Conservation (phyloP, 2,113 vertebrate species). For the cat (Felis catus) region F.catus_Fca126_mat1.0 CM031419.1:27401501-27402000, state of each 20-base stretch:
- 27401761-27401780: background rate
- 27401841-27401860: background rate
- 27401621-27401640: too few species aligned
- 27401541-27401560: too few species aligned
- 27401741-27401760: background rate
- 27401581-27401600: too few species aligned
- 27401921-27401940: too few species aligned
- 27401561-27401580: too few species aligned
- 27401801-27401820: background rate
- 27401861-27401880: background rate
- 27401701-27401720: background rate
- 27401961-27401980: too few species aligned
- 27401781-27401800: background rate
- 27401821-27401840: background rate
- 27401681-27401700: conserved; percentile 7
- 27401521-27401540: too few species aligned
- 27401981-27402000: too few species aligned
- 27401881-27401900: background rate
- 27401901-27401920: too few species aligned
- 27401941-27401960: too few species aligned
- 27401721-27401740: conserved; percentile 12
- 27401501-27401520: too few species aligned
- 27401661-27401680: background rate
- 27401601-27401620: too few species aligned
- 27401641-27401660: background rate